These are phyloP conservation scores for Drosophila parthenogenetica DNA, from an alignment of 2,888 invertebrate species.

Conservation along the genomic window DNA sequence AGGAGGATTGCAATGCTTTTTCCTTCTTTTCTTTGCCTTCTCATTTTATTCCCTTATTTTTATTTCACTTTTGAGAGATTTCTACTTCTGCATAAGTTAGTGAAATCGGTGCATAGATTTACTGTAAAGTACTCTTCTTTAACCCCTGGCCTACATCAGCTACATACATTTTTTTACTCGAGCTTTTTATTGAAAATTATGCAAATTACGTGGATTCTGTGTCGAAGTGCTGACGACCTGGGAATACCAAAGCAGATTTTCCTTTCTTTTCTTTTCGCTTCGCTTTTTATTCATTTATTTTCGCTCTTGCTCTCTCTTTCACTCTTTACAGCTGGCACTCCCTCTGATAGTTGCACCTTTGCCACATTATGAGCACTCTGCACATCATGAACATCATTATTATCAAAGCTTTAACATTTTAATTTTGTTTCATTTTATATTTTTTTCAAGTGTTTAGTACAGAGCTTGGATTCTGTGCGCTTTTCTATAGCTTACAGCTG, in stretches of 20 bases:
- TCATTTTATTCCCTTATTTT: background rate
- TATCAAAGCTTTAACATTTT: slow-evolving; percentile 48
- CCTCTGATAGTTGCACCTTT: slow-evolving; percentile 15
- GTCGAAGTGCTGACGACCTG: slow-evolving; percentile 22
- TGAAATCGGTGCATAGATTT: slow-evolving; percentile 15
- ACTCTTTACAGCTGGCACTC: background rate
- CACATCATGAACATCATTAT: slow-evolving; percentile 20
- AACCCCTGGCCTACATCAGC: slow-evolving; percentile 11
- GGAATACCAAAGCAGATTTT: slow-evolving; percentile 34
- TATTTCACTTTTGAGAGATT: background rate
- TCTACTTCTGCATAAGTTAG: background rate
- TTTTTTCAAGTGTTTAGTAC: slow-evolving; percentile 54
- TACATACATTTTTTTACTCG: slow-evolving; percentile 8
- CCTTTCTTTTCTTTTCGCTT: slow-evolving; percentile 1
- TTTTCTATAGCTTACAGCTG: slow-evolving; percentile 52
- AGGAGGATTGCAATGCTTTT: slow-evolving; percentile 19
- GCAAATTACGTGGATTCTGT: slow-evolving; percentile 50
- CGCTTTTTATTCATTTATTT: too few species aligned
- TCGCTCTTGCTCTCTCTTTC: too few species aligned
- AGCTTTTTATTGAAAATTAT: slow-evolving; percentile 60
- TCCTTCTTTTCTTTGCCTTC: background rate
- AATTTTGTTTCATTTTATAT: slow-evolving; percentile 67
- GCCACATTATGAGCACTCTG: slow-evolving; percentile 22
- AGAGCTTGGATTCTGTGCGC: slow-evolving; percentile 38
- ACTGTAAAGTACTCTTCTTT: slow-evolving; percentile 3